phyloP scores from a whole-genome alignment of 2,888 invertebrate genomes.

The Azorinus chamasolen region DNA sequence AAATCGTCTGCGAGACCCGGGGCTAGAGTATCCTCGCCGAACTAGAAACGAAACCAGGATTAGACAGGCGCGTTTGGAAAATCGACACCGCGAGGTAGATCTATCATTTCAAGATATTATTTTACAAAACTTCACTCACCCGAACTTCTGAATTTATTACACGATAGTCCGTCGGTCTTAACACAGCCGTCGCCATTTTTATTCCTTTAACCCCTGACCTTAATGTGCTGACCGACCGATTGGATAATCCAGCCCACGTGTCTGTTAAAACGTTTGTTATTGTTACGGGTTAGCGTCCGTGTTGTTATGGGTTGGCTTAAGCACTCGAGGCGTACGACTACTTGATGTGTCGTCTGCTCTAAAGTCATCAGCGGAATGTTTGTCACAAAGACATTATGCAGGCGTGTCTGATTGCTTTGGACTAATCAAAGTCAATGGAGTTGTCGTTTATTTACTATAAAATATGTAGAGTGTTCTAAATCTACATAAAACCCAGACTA shows the following conservation, averaged over 20 bases:
- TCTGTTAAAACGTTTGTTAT: constrained; percentile 51
- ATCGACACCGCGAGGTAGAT: not conserved
- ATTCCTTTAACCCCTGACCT: constrained; percentile 53
- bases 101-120: constrained; percentile 2
- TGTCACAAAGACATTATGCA: too few relatives aligned
- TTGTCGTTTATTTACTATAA: too few relatives aligned
- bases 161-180: constrained; percentile 50
- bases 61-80: not conserved
- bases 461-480: too few relatives aligned
- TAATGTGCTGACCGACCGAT: constrained; percentile 42
- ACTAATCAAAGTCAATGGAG: too few relatives aligned
- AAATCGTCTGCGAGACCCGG: constrained; percentile 78
- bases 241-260: constrained; percentile 49
- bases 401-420: too few relatives aligned
- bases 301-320: constrained; percentile 21
- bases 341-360: too few relatives aligned
- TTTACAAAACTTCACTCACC: constrained; percentile 55
- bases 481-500: too few relatives aligned
- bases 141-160: constrained; percentile 67
- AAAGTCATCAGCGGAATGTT: too few relatives aligned
- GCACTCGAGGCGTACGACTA: not conserved
- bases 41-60: constrained; percentile 62
- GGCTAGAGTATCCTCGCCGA: constrained; percentile 78
- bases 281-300: constrained; percentile 48
- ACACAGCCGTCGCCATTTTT: constrained; percentile 71